Evolutionary conservation across 2,113 vertebrate genomes (phyloP).

Genomic region (Pantherophis guttatus): DNA sequence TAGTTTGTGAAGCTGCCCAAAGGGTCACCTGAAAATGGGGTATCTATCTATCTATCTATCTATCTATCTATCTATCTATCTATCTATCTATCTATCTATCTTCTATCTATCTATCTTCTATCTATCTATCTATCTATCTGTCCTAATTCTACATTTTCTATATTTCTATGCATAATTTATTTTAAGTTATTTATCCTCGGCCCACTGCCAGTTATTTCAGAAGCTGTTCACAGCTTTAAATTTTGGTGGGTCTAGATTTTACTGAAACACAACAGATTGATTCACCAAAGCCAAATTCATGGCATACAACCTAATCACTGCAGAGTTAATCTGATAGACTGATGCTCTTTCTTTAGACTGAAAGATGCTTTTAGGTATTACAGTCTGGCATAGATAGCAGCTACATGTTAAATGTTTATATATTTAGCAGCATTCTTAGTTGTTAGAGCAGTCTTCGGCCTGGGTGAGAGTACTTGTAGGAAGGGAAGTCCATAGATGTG

Average conservation of each 20-base stretch:
- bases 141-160: background rate
- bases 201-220: background rate
- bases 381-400: background rate
- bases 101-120: no score
- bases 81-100: no score
- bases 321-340: background rate
- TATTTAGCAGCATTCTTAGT: background rate
- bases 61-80: background rate
- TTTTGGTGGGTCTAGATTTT: background rate
- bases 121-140: background rate
- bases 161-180: fast-evolving
- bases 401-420: background rate
- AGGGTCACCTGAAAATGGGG: background rate
- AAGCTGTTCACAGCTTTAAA: background rate
- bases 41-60: background rate
- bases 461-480: background rate
- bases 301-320: fast-evolving
- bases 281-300: background rate
- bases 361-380: background rate
- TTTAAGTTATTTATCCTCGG: fast-evolving
- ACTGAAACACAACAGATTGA: fast-evolving
- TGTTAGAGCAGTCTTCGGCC: background rate
- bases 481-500: fast-evolving
- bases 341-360: background rate
- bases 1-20: background rate